phyloP scores from a whole-genome alignment of 2,797 vertebrate genomes.

The Eurystomus glaucurus region DNA sequence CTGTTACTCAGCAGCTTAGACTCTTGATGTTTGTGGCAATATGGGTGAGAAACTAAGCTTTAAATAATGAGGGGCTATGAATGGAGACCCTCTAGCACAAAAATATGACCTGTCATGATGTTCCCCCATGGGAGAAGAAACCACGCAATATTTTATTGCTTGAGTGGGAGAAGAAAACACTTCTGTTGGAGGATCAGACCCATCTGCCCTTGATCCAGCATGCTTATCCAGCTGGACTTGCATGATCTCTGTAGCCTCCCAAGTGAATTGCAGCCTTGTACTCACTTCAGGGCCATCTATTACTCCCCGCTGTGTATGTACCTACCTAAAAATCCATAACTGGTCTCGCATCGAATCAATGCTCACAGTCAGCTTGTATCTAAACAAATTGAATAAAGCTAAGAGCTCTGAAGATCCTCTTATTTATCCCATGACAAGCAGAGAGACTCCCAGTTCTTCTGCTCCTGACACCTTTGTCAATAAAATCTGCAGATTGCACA shows the following conservation, averaged over 20 bases:
- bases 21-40: not conserved
- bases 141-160: not conserved
- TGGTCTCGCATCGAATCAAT: slow-evolving; percentile 72
- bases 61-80: not conserved
- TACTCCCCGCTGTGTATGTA: slow-evolving; percentile 29
- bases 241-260: not conserved
- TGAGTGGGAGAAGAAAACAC: not conserved
- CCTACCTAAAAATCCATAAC: slow-evolving; percentile 80
- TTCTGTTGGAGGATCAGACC: not conserved
- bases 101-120: not conserved
- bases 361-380: slow-evolving; percentile 77
- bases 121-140: not conserved
- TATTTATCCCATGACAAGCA: slow-evolving; percentile 83
- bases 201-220: not conserved
- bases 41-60: not conserved
- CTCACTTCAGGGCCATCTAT: slow-evolving; percentile 49
- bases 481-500: slow-evolving; percentile 80
- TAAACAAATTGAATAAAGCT: slow-evolving; percentile 83
- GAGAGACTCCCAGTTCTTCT: slow-evolving; percentile 78
- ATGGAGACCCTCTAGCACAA: not conserved
- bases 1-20: not conserved
- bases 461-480: slow-evolving; percentile 83
- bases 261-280: slow-evolving; percentile 10
- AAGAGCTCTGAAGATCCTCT: slow-evolving; percentile 75
- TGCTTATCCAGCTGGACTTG: not conserved